Evolutionary conservation across 1,140 invertebrate genomes (phyloP).

Genomic region (Drosophila tsacasi): DNA sequence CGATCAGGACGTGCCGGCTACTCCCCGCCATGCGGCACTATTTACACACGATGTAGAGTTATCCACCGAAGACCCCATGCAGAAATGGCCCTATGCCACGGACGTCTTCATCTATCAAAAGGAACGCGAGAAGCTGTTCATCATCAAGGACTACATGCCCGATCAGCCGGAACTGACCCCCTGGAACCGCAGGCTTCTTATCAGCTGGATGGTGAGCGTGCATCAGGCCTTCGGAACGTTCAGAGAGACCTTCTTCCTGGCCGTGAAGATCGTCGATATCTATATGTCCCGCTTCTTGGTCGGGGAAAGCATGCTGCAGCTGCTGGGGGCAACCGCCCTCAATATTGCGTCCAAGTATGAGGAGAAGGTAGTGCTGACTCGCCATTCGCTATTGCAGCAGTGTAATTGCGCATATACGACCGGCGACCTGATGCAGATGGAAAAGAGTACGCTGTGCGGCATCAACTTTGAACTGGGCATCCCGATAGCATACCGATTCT

Average conservation of each 20-base stretch:
- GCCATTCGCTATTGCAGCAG: no score
- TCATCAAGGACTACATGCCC: constrained; percentile 92
- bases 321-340: constrained; percentile 95
- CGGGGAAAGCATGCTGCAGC: constrained; percentile 92
- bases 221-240: constrained; percentile 99
- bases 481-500: constrained; percentile 97
- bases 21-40: not conserved
- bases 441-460: constrained; percentile 93
- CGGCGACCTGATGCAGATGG: constrained; percentile 94
- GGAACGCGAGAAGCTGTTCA: constrained; percentile 91
- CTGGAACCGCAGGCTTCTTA: constrained; percentile 95
- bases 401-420: no score
- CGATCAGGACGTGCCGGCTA: not conserved
- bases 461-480: constrained; percentile 96
- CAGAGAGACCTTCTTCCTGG: constrained; percentile 98
- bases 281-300: constrained; percentile 91
- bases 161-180: constrained; percentile 90
- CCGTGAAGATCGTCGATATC: constrained; percentile 97
- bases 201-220: constrained; percentile 99
- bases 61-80: constrained; percentile 93
- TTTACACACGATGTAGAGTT: constrained; percentile 89
- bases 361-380: no score
- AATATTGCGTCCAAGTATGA: constrained; percentile 99
- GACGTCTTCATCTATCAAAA: constrained; percentile 98
- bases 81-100: constrained; percentile 95